Base-by-base conservation (phyloP, 30 jellyfish, hydroid and myxozoan species). In the Cassiopea andromeda region DNA sequence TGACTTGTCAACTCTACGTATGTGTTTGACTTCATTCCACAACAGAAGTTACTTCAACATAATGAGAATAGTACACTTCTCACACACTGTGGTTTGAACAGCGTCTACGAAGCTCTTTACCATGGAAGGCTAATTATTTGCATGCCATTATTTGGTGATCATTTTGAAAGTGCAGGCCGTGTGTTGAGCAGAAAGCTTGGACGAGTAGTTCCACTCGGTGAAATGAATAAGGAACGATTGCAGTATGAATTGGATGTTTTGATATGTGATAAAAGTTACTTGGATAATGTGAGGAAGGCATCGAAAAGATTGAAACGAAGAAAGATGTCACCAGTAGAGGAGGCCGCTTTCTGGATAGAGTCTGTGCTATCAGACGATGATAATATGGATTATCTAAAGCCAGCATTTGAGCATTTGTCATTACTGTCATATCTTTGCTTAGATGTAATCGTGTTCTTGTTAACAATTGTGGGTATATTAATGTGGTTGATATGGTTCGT, bases 91-190 rank as follows among this genome's bases (percentile, higher is more conserved):
- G 97, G 97, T 44, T 48, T 72, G 16, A 91, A 85, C 81, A 81
- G 97, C 74, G 58, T 91, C 60, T 91, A 91, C 85, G 97, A 91
- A 79, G 89, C 97, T 3, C 85, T 91, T 44, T 91, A 84, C 73
- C 92, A 91, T 68, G 73, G 38, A 45, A 89, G 82, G 1, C 83
- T 84, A 7, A 73, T 84, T 18, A 43, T 91, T 1, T 91, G 97
- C 67, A 27, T 91, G 57, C 97, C 97, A 14, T 71, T 91, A 73
- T 91, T 84, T 72, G 97, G 97, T 6, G 97, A 91, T 15, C 97
- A 91, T 50, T 91, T 84, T 68, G 93, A 84, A 48, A 75, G 43
- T 47, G 97, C 97, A 1, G 97, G 93, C 8, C 80, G 87, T 10
- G 90, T 90, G 69, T 48, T 59, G 46, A 82, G 85, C 19, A 77